Evolutionary conservation across 2,113 vertebrate species (phyloP).

Genomic region (Ailuropoda melanoleuca): DNA sequence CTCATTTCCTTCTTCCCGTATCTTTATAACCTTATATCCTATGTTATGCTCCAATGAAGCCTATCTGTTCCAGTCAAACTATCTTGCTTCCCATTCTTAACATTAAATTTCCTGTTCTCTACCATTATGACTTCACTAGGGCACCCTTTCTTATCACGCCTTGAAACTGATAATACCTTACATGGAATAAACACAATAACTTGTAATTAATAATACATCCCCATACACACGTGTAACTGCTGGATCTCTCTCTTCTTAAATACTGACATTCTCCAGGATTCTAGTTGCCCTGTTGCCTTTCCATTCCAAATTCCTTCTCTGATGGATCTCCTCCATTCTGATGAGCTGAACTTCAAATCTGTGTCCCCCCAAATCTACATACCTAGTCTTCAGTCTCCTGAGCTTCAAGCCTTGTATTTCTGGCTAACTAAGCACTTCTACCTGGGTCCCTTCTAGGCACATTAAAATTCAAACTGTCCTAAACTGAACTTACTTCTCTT

Average conservation of each 20-base stretch:
- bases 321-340: neutral
- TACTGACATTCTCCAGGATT: neutral
- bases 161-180: neutral
- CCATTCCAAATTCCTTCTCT: neutral
- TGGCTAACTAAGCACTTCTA: neutral
- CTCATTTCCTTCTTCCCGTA: neutral
- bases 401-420: neutral
- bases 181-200: neutral
- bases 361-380: neutral
- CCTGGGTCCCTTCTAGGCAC: neutral
- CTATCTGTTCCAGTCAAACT: neutral
- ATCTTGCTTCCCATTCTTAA: slow-evolving; percentile 47
- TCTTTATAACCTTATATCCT: neutral
- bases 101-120: slow-evolving; percentile 53
- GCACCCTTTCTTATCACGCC: neutral
- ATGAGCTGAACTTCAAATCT: neutral
- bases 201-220: neutral
- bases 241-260: neutral
- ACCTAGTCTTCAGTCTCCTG: neutral
- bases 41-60: neutral
- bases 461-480: neutral
- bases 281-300: neutral
- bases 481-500: neutral
- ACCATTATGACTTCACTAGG: neutral
- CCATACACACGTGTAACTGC: neutral